Base-by-base conservation (phyloP, 2,888 invertebrate genomes). In the Acanthosepion esculentum region DNA sequence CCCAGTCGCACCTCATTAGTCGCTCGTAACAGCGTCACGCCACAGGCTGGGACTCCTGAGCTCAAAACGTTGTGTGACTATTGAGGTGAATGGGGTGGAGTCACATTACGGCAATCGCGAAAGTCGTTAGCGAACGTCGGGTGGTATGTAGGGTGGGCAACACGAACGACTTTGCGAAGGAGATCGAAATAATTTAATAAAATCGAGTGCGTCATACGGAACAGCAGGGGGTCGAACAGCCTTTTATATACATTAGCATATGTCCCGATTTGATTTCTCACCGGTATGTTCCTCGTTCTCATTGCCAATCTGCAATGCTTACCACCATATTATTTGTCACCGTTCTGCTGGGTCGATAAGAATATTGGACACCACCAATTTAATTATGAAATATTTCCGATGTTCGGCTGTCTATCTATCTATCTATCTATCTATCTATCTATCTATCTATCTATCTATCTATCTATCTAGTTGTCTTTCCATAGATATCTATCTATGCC, bases 1-100 rank as follows among this genome's bases (percentile, higher is more conserved):
- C 78, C 78, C 78, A 78, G 78, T 78, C 78, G n/a, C 78, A 78
- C 78, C 78, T 78, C 78, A 78, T 78, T 78, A 78, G 78, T 78
- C n/a, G n/a, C 78, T 12, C 78, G 78, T 78, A 78, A 78, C 78
- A 78, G n/a, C 78, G 78, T 78, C 78, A 78, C 78, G 78, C 78
- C 78, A 78, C 12, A 0, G 78, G n/a, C 78, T 33, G 78, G 78
- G n/a, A n/a, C 78, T n/a, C 78, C 78, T 33, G n/a, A 12, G n/a
- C 12, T 78, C 78, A 10, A 33, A n/a, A 78, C 33, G 59, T 23
- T 7, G 59, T 20, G 20, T n/a, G 78, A 33, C n/a, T 78, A n/a
- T 10, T 2, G 12, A 33, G 15, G 15, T 18, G 78, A 18, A 18
- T 78, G n/a, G 15, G 78, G 15, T 12, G n/a, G 78, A 78, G 78